Percentiles rank a stretch among this genome's conserved stretches.
Conservation (phyloP, 2,797 vertebrate species). For the Nothura maculosa region DNA sequence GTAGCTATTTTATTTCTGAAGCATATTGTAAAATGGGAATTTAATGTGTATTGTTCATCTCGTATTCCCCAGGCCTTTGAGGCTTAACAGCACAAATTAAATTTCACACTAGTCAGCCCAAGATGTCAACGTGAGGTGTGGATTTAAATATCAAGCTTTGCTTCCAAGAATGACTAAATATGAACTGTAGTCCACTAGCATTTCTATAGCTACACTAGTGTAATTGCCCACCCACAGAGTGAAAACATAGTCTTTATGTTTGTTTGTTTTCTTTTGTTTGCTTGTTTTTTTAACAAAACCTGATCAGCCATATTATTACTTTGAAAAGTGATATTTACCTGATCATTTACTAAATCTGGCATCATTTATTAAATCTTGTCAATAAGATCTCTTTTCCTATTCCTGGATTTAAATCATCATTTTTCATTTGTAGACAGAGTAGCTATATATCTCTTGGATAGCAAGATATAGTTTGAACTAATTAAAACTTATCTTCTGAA, state of each 20-base stretch:
- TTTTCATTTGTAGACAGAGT: background rate
- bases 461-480: too few relatives aligned
- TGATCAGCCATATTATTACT: background rate
- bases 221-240: background rate
- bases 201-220: background rate
- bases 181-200: background rate
- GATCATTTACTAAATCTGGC: background rate
- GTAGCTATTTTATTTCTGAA: background rate
- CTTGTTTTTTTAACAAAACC: background rate
- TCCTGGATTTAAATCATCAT: background rate
- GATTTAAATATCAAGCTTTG: conserved; percentile 55
- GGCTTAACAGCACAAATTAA: conserved; percentile 67
- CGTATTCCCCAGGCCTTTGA: conserved; percentile 46
- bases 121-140: conserved; percentile 59
- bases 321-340: background rate
- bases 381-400: background rate
- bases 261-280: background rate
- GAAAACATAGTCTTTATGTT: conserved; percentile 28
- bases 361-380: background rate
- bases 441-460: background rate
- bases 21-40: conserved; percentile 31
- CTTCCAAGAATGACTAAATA: conserved; percentile 9
- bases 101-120: conserved; percentile 67
- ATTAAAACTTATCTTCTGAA: too few relatives aligned
- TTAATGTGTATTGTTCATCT: conserved; percentile 56